Conservation (phyloP, 2,113 vertebrate species). For the Chrysochloris asiatica region DNA sequence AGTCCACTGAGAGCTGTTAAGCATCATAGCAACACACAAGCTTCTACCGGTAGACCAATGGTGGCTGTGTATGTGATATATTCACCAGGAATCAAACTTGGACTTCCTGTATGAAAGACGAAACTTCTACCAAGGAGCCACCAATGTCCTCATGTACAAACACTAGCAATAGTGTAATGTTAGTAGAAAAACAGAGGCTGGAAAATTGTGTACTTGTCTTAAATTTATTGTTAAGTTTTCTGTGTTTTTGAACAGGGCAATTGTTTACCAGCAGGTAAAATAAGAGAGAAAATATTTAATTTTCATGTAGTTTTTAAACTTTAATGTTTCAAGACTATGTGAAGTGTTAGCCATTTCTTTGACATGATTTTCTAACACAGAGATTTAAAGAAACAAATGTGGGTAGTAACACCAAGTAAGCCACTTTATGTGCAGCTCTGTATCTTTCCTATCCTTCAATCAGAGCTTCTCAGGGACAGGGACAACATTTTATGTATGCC, state of each 20-base stretch:
- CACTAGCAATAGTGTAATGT: not conserved
- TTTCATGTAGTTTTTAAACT: conserved; percentile 32
- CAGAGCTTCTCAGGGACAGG: not conserved
- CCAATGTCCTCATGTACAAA: not conserved
- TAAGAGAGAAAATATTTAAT: not conserved
- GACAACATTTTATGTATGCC: not conserved
- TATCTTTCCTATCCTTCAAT: not conserved
- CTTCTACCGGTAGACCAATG: not conserved
- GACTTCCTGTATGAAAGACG: not conserved
- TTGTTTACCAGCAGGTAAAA: conserved; percentile 34
- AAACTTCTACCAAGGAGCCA: not conserved
- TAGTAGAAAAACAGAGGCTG: conserved; percentile 6
- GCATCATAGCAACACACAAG: not conserved
- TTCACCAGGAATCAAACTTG: not conserved
- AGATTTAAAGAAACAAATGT: conserved; percentile 40
- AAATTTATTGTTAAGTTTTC: conserved; percentile 37
- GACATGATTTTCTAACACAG: not conserved
- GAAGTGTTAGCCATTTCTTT: not conserved
- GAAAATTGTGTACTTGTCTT: not conserved
- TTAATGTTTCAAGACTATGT: not conserved
- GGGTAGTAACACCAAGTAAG: not conserved
- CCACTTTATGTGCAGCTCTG: not conserved
- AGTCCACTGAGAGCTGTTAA: not conserved
- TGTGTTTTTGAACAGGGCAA: conserved; percentile 29
- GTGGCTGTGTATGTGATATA: not conserved